Evolutionary conservation across 1,140 invertebrate species (phyloP).

Genomic region (Fopius arisanus): DNA sequence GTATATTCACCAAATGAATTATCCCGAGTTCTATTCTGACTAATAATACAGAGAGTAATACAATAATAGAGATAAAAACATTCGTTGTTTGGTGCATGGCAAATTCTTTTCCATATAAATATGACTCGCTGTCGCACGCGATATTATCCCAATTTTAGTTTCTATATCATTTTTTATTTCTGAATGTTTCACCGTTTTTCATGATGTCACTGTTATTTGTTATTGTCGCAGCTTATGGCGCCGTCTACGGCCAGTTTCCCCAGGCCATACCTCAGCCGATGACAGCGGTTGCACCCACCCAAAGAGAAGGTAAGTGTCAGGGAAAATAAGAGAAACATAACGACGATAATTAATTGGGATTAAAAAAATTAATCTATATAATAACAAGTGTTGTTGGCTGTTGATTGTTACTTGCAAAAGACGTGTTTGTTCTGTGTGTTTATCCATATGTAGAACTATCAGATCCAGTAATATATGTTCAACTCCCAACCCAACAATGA

Average conservation of each 20-base stretch:
- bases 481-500: background rate
- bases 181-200: constrained; percentile 45
- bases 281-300: constrained; percentile 86
- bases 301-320: constrained; percentile 89
- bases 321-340: background rate
- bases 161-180: constrained; percentile 31
- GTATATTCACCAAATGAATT: background rate
- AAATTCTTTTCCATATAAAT: background rate
- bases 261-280: constrained; percentile 93
- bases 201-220: constrained; percentile 52
- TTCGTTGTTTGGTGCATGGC: constrained; percentile 3
- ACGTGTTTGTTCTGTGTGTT: constrained; percentile 11
- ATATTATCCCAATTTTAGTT: constrained; percentile 2
- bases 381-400: background rate
- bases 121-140: constrained; percentile 5
- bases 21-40: background rate
- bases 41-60: background rate
- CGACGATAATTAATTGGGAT: background rate
- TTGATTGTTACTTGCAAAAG: constrained; percentile 1
- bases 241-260: constrained; percentile 94
- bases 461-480: background rate
- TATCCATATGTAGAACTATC: constrained; percentile 8
- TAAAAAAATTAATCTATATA: background rate
- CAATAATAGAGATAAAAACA: background rate
- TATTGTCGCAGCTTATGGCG: constrained; percentile 87